phyloP scores from a whole-genome alignment of 2,888 invertebrate species.

The Sphinx pinastri region DNA sequence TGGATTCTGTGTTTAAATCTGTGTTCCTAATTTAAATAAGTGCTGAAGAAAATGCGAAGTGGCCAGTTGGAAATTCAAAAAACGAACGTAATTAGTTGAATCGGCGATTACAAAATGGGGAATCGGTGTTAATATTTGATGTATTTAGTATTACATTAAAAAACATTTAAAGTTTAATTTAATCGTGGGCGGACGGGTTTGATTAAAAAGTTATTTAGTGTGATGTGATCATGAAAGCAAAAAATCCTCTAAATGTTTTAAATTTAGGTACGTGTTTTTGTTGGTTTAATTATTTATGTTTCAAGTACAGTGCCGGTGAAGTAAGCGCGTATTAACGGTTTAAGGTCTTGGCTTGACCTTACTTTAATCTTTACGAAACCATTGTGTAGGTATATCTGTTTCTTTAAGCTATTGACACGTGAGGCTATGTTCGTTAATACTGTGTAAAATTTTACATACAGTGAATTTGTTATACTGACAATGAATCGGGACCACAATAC shows the following conservation, averaged over 20 bases:
- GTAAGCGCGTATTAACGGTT: neutral
- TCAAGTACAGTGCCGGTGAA: neutral
- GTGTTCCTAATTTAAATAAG: neutral
- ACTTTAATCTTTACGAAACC: neutral
- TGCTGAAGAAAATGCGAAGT: neutral
- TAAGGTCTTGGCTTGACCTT: neutral
- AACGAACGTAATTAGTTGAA: slow-evolving; percentile 4
- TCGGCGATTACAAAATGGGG: slow-evolving; percentile 4
- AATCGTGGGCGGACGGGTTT: neutral
- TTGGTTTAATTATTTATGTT: neutral
- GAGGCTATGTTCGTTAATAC: neutral
- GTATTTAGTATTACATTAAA: slow-evolving; percentile 16
- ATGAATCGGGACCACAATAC: no score
- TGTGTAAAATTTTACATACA: no score
- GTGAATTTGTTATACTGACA: no score
- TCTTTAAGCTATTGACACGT: neutral
- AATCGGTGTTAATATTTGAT: slow-evolving; percentile 13
- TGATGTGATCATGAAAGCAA: slow-evolving; percentile 37
- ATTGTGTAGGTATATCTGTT: neutral
- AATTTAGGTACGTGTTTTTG: slow-evolving; percentile 32
- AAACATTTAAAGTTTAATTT: neutral
- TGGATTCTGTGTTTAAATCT: neutral
- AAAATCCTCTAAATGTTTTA: slow-evolving; percentile 36
- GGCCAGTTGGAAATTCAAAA: neutral
- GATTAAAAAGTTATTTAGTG: slow-evolving; percentile 1